Evolutionary conservation across 2,113 vertebrate species (phyloP).

Genomic region (Agapornis roseicollis): DNA sequence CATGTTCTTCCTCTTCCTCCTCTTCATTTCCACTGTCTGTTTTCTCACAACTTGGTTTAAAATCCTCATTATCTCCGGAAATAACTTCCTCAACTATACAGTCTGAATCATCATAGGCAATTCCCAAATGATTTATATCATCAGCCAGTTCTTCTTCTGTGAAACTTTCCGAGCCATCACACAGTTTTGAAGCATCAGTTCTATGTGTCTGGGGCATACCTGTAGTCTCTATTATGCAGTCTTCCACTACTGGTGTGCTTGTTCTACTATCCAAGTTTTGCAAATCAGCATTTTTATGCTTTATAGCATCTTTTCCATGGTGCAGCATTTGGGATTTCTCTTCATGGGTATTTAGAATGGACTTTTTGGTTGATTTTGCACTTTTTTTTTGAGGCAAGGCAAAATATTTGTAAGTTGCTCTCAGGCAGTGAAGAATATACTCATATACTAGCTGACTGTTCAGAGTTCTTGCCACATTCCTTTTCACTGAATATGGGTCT

Average conservation of each 20-base stretch:
- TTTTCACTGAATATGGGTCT: constrained; percentile 92
- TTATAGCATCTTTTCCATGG: constrained; percentile 16
- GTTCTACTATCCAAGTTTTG: not conserved
- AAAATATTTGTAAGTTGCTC: constrained; percentile 93
- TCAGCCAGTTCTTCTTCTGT: constrained; percentile 43
- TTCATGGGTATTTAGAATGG: not conserved
- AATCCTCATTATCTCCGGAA: constrained; percentile 63
- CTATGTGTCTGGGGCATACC: not conserved
- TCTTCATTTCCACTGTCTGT: constrained; percentile 65
- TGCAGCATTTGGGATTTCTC: not conserved
- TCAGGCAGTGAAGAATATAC: constrained; percentile 91
- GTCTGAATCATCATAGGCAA: constrained; percentile 72
- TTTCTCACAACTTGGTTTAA: constrained; percentile 63
- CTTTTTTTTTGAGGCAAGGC: constrained; percentile 78
- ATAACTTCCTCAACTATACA: constrained; percentile 76
- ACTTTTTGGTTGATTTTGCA: constrained; percentile 55
- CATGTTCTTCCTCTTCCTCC: constrained; percentile 46
- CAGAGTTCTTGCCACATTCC: constrained; percentile 90
- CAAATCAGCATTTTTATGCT: not conserved
- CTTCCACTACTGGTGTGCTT: not conserved
- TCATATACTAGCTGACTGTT: constrained; percentile 91
- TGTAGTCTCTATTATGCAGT: not conserved
- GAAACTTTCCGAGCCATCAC: constrained; percentile 38
- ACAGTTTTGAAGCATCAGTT: not conserved
- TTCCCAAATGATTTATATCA: not conserved